These are phyloP conservation scores for Labia minor DNA, from an alignment of 2,888 invertebrate genomes.

Conservation along the genomic window DNA sequence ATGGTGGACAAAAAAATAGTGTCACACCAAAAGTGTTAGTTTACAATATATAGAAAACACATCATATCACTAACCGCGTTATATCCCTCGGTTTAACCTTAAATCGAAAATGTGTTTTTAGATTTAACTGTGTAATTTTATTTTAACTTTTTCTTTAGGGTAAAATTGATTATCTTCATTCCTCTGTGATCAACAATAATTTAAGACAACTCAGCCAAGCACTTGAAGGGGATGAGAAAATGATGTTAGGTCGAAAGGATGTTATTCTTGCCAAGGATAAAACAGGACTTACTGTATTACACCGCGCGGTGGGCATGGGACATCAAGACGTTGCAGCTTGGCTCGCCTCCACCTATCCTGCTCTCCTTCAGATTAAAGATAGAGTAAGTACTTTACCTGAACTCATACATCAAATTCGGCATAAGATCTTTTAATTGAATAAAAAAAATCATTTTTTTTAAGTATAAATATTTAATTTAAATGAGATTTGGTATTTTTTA, in stretches of 20 bases:
- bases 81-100: too few relatives aligned
- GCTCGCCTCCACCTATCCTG: conserved; percentile 56
- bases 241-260: conserved; percentile 41
- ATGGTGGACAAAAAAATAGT: too few relatives aligned
- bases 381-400: conserved; percentile 47
- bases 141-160: conserved; percentile 37
- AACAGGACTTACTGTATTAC: conserved; percentile 60
- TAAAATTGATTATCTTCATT: conserved; percentile 65
- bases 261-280: conserved; percentile 53
- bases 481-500: conserved; percentile 19
- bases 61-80: too few relatives aligned
- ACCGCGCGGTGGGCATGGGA: conserved; percentile 69
- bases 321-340: conserved; percentile 60
- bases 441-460: too few relatives aligned
- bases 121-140: background rate
- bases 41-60: too few relatives aligned
- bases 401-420: background rate
- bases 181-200: conserved; percentile 47
- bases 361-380: conserved; percentile 54
- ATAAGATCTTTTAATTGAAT: conserved; percentile 1
- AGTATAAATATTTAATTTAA: conserved; percentile 16
- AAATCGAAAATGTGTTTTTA: too few relatives aligned
- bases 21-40: too few relatives aligned
- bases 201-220: conserved; percentile 50
- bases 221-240: conserved; percentile 33